These are phyloP conservation scores for Coluber constrictor DNA, from an alignment of 2,797 vertebrate species.

Conservation along the genomic window DNA sequence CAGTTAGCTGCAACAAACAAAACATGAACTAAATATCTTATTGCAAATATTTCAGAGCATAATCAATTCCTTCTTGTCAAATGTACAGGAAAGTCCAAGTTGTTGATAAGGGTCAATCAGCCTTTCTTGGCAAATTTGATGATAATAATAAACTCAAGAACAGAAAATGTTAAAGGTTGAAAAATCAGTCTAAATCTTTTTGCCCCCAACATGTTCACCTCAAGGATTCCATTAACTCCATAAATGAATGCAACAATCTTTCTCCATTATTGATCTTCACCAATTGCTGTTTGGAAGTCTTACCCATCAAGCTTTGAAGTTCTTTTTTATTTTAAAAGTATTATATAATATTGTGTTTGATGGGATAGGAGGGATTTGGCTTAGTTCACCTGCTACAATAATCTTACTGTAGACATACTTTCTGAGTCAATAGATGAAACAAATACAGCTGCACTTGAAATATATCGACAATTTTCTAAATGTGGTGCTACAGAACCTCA, in stretches of 20 bases:
- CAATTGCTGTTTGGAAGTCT: neutral
- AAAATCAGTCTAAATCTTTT: neutral
- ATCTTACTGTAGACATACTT: neutral
- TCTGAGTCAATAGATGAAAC: neutral
- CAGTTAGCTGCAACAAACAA: neutral
- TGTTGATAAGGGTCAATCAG: neutral
- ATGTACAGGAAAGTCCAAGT: neutral
- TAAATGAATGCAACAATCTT: neutral
- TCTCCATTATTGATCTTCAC: neutral
- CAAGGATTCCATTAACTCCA: too few species aligned
- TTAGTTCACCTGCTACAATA: neutral
- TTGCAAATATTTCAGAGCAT: neutral
- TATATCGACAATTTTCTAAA: neutral
- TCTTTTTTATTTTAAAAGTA: neutral
- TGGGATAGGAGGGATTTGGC: neutral
- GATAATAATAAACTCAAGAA: neutral
- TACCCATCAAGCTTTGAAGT: neutral
- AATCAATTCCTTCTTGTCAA: neutral
- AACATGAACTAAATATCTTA: neutral
- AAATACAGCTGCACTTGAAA: neutral
- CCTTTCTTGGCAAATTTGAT: neutral
- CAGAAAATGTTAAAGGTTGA: neutral
- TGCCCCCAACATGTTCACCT: neutral
- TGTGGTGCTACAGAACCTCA: neutral
- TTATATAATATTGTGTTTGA: neutral